phyloP scores from a whole-genome alignment of 2,888 invertebrate genomes.

The Caenorhabditis angaria region DNA sequence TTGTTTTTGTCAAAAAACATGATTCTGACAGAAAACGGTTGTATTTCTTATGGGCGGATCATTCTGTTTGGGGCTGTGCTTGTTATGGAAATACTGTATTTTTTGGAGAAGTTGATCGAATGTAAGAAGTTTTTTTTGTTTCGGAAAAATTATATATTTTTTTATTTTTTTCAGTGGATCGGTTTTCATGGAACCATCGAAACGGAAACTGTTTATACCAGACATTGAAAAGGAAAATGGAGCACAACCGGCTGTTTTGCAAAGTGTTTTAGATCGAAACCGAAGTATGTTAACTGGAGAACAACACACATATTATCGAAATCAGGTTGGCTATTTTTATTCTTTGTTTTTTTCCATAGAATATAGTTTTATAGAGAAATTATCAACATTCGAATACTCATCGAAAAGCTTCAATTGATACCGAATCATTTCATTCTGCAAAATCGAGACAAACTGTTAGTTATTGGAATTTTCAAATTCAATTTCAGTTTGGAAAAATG shows the following conservation, averaged over 20 bases:
- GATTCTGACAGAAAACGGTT: slow-evolving; percentile 86
- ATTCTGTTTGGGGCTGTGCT: slow-evolving; percentile 81
- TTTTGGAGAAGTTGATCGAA: slow-evolving; percentile 84
- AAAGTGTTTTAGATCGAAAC: slow-evolving; percentile 42
- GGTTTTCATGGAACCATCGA: slow-evolving; percentile 39
- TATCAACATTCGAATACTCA: background rate
- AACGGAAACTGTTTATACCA: slow-evolving; percentile 42
- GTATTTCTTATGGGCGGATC: slow-evolving; percentile 87
- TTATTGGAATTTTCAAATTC: background rate
- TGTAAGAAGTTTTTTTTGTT: slow-evolving; percentile 24
- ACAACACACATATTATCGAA: slow-evolving; percentile 27
- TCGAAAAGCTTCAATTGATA: slow-evolving; percentile 19
- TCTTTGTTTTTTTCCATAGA: background rate
- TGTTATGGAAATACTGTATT: slow-evolving; percentile 94
- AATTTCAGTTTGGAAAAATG: background rate
- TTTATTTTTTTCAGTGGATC: slow-evolving; percentile 63
- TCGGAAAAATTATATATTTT: background rate
- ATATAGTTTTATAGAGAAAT: background rate
- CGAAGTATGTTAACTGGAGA: slow-evolving; percentile 16
- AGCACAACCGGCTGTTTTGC: slow-evolving; percentile 51
- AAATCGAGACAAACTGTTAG: slow-evolving; percentile 29
- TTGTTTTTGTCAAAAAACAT: slow-evolving; percentile 74
- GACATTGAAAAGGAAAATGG: slow-evolving; percentile 32
- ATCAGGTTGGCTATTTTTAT: slow-evolving; percentile 6
- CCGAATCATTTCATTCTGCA: slow-evolving; percentile 49